These are phyloP conservation scores for Ailuropoda melanoleuca DNA, from an alignment of 2,113 vertebrate species.

Conservation along the genomic window DNA sequence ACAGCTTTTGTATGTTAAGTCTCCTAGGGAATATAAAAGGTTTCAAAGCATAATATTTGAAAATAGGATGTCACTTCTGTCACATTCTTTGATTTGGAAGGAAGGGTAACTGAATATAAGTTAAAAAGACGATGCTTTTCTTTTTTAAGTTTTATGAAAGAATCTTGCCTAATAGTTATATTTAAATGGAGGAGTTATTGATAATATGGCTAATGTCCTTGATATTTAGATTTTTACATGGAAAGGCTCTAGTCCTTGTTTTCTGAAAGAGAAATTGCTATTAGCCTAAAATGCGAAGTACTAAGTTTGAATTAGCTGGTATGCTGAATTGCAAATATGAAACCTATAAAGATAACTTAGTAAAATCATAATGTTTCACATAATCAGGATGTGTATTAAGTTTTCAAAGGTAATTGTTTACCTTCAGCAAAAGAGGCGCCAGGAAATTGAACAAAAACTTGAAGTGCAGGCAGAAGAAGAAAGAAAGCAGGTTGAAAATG, in stretches of 20 bases:
- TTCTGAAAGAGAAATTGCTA: neutral
- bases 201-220: neutral
- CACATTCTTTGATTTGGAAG: neutral
- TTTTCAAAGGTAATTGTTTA: constrained; percentile 27
- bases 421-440: constrained; percentile 93
- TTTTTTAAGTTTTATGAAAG: neutral
- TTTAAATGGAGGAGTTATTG: neutral
- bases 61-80: neutral
- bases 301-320: neutral
- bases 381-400: neutral
- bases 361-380: neutral
- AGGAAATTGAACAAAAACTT: constrained; percentile 98
- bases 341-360: neutral
- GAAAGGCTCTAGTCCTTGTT: neutral
- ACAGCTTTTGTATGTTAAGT: neutral
- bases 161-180: neutral
- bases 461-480: constrained; percentile 98
- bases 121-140: neutral
- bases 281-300: neutral
- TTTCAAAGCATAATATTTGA: neutral
- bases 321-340: constrained; percentile 14
- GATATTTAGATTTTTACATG: neutral
- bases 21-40: neutral
- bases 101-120: neutral
- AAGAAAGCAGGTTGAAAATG: constrained; percentile 95